Conservation (phyloP, 2,113 vertebrate species). For the Furnarius figulus region DNA sequence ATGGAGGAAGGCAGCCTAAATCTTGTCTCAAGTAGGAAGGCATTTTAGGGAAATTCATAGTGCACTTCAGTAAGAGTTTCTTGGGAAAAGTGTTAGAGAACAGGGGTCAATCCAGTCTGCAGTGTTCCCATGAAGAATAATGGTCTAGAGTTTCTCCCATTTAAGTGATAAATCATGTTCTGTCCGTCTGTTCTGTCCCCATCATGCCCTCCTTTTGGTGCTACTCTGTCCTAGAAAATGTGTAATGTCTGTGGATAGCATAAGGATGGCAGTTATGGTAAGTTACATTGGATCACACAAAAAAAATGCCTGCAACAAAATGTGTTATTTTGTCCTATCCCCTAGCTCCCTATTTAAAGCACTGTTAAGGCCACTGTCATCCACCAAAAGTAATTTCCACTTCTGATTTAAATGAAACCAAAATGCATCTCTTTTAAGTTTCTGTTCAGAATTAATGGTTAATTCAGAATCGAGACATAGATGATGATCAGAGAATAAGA, state of each 20-base stretch:
- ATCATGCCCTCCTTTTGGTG: background rate
- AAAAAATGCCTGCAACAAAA: background rate
- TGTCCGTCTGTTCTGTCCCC: background rate
- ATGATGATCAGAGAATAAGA: background rate
- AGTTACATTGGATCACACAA: background rate
- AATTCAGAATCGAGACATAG: background rate
- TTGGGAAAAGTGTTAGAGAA: background rate
- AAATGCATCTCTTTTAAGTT: background rate
- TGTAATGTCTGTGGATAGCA: background rate
- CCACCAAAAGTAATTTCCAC: accelerated
- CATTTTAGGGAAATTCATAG: background rate
- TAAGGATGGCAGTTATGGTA: background rate
- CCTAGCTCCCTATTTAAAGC: background rate
- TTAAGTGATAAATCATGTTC: background rate
- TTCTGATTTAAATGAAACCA: background rate
- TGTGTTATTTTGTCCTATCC: background rate
- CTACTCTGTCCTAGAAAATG: background rate
- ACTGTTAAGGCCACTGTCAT: background rate
- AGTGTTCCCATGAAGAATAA: background rate
- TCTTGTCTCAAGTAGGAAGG: background rate
- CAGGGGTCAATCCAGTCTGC: background rate
- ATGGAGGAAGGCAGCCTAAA: background rate
- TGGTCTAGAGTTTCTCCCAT: background rate
- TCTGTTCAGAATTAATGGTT: background rate
- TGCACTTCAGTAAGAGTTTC: background rate